Evolutionary conservation across 2,113 vertebrate genomes (phyloP), one percentile per base, ranked within the genome.

Genomic region (Rhineura floridana): DNA sequence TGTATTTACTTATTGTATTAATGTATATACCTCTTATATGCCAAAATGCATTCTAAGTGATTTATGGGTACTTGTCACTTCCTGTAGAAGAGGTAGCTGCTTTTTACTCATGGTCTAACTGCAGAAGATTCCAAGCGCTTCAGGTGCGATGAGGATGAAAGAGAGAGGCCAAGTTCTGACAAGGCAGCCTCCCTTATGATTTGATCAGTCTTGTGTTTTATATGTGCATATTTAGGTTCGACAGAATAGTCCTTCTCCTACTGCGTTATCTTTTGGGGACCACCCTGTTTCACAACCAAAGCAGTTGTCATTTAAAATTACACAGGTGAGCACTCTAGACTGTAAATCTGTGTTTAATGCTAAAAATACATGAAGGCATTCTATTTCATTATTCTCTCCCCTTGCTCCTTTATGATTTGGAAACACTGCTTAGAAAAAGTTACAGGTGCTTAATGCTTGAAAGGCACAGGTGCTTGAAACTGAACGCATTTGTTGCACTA

Each of bases 221-320:
- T 79, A 5, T 59, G 87, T 63, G 0, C 93, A 4, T 91, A 44
- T 97, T 91, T 94, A 99, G 99, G 97, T 98, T 96, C 98, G 98
- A 96, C 98, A 99, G 97, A 99, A 98, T 97, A 99, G 98, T 94
- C 98, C 98, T 93, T 99, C 99, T 96, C 98, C 99, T 95, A 98
- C 98, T 93, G 97, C 98, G 92, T 97, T 99, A 97, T 98, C 98
- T 96, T 99, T 99, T 50, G 98, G 96, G 97, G 99, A 99, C 97
- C 98, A 99, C 95, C 96, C 98, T 97, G 95, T 96, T 94, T 70
- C 96, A 12, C 98, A 99, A 96, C 98, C 98, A 97, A 99, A 98
- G 97, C 98, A 98, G 96, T 96, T 98, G 93, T 98, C 97, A 91
- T 97, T 98, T 96, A 99, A 99, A 97, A 97, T 98, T 95, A 97